Evolutionary conservation across 2,797 vertebrate genomes (phyloP).

Genomic region (Coluber constrictor): DNA sequence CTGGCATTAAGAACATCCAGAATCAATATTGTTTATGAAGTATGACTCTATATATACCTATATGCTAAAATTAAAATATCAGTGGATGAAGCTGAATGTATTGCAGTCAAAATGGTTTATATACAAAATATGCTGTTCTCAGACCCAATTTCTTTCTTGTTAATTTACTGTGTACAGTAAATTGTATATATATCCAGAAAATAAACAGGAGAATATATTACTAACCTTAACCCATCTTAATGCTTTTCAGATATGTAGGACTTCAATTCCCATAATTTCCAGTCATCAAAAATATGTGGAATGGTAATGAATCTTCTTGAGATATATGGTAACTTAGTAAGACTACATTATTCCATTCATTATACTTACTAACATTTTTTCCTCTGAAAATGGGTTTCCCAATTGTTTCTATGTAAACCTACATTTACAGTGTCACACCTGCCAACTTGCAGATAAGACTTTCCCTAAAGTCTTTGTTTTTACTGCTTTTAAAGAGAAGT

Average conservation of each 20-base stretch:
- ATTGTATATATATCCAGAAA: neutral
- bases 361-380: neutral
- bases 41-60: neutral
- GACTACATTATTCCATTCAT: neutral
- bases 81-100: neutral
- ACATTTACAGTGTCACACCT: neutral
- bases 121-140: neutral
- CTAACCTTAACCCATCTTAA: neutral
- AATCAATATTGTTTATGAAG: neutral
- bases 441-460: neutral
- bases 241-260: neutral
- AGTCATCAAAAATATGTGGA: neutral
- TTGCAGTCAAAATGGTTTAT: neutral
- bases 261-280: neutral
- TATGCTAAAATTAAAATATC: neutral
- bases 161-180: neutral
- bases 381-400: no score
- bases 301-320: neutral
- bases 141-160: neutral
- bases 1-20: neutral
- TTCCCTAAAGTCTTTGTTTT: neutral
- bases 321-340: neutral
- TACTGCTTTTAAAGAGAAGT: neutral
- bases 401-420: neutral
- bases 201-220: neutral